These are phyloP conservation scores for Chrysaora quinquecirrha DNA, from an alignment of 30 jellyfish, hydroid and myxozoan species.

Conservation along the genomic window DNA sequence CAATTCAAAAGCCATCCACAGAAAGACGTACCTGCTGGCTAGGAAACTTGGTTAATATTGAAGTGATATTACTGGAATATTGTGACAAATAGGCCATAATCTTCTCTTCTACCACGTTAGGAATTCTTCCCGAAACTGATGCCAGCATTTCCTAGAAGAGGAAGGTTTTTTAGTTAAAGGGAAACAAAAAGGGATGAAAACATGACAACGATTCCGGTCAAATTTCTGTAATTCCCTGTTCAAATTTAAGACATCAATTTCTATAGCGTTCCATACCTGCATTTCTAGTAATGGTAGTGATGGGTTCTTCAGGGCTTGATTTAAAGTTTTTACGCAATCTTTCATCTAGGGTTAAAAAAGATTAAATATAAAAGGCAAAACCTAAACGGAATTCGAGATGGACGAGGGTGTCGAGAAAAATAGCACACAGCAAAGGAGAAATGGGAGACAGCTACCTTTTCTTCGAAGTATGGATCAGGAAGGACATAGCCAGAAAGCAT, in stretches of 20 bases:
- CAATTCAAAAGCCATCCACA: too few relatives aligned
- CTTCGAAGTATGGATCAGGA: conserved; percentile 87
- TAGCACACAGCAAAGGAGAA: too few relatives aligned
- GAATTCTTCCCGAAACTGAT: conserved; percentile 92
- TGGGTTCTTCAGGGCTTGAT: conserved; percentile 75
- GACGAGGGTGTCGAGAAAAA: too few relatives aligned
- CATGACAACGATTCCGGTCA: too few relatives aligned
- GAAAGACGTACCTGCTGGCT: conserved; percentile 99
- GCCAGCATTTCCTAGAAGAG: conserved; percentile 79
- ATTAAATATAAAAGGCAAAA: neutral
- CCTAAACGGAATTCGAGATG: too few relatives aligned
- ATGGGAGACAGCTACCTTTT: too few relatives aligned
- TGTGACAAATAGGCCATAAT: conserved; percentile 63
- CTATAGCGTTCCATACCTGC: too few relatives aligned
- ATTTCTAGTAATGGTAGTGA: conserved; percentile 86
- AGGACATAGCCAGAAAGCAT: conserved; percentile 87
- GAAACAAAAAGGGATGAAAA: too few relatives aligned
- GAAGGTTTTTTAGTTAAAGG: too few relatives aligned
- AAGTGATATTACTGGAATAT: conserved; percentile 92
- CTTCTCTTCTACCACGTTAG: conserved; percentile 76
- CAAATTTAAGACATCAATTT: too few relatives aligned
- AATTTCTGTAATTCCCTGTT: too few relatives aligned
- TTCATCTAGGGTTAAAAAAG: conserved; percentile 57
- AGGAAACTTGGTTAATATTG: conserved; percentile 90
- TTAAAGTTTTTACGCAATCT: conserved; percentile 64